Conservation (phyloP, 2,888 invertebrate genomes). For the Neocrepidodera transversa region DNA sequence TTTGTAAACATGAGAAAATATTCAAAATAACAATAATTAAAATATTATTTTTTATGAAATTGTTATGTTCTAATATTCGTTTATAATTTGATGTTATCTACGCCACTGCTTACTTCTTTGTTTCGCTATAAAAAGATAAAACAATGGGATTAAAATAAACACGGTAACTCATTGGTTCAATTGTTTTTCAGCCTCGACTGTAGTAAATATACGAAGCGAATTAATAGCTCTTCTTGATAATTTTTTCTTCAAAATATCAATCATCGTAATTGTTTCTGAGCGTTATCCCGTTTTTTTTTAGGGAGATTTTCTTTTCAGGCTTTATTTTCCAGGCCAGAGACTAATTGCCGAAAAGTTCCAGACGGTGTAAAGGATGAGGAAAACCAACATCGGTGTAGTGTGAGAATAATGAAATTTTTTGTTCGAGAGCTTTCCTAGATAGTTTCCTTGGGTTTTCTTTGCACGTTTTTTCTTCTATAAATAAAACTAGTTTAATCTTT, state of each 20-base stretch:
- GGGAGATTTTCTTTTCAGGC: constrained; percentile 11
- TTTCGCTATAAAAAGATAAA: not conserved
- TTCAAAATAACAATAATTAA: no score
- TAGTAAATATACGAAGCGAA: constrained; percentile 16
- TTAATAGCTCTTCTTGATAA: constrained; percentile 27
- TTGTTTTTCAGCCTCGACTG: constrained; percentile 29
- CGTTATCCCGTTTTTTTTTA: constrained; percentile 3
- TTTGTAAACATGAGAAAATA: no score
- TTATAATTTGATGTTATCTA: no score
- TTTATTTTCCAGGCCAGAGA: constrained; percentile 25
- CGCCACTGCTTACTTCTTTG: constrained; percentile 13
- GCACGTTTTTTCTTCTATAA: not conserved
- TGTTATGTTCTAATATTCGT: no score
- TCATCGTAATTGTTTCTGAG: constrained; percentile 24
- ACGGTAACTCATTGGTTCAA: constrained; percentile 31
- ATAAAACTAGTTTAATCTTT: not conserved
- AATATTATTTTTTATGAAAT: no score
- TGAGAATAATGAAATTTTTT: constrained; percentile 17
- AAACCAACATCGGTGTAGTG: not conserved
- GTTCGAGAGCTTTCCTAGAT: not conserved
- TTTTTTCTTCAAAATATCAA: constrained; percentile 24
- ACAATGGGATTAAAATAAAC: constrained; percentile 28
- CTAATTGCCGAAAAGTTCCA: constrained; percentile 31
- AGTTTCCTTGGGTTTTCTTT: not conserved
- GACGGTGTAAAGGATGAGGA: constrained; percentile 1